Base-by-base conservation (phyloP, 2,888 invertebrate species). In the Drosophila quinaria region DNA sequence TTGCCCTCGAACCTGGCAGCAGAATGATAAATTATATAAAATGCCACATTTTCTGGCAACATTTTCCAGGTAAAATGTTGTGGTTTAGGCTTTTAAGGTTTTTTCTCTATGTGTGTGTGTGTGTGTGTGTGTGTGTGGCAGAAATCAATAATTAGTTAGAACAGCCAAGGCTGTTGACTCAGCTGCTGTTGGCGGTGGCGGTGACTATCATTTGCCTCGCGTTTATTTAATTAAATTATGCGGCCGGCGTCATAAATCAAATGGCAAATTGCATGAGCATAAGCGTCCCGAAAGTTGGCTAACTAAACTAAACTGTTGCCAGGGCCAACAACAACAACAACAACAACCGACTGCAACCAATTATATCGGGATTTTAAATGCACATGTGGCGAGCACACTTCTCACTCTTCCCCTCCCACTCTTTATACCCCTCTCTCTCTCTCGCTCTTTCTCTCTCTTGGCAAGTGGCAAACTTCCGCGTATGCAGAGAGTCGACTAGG, bases 1-100 rank as follows among this genome's bases (percentile, higher is more conserved):
- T 56, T 44, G 33, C 66, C 75, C 86, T 46, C 50, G 70, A 71
- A 66, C 58, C 88, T 81, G 90, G 51, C 76, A 81, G 74, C 76
- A 87, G 74, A 69, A 89, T 90, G 79, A 86, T 86, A 86, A 86
- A 86, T 86, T 84, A 90, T 87, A 80, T 89, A 77, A 71, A 88
- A 85, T 79, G 89, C 88, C 86, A 85, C 69, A 85, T 51, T 78
- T 82, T 79, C 65, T 70, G 80, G 67, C 89, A 79, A 61, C 47
- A 65, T 67, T 70, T 59, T 67, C 51, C 66, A 85, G 82, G 82
- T 78, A 66, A 78, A 46, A 51, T 83, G 88, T 78, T 83, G 86
- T 37, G 82, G 90, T 78, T 56, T 64, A 71, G 65, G 66, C 68
- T 66, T 76, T 80, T 41, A 42, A 62, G 44, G 37, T 58, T 56